These are phyloP conservation scores for Pseudococcus jackbeardsleyi DNA, from an alignment of 2,888 invertebrate species.

Conservation along the genomic window DNA sequence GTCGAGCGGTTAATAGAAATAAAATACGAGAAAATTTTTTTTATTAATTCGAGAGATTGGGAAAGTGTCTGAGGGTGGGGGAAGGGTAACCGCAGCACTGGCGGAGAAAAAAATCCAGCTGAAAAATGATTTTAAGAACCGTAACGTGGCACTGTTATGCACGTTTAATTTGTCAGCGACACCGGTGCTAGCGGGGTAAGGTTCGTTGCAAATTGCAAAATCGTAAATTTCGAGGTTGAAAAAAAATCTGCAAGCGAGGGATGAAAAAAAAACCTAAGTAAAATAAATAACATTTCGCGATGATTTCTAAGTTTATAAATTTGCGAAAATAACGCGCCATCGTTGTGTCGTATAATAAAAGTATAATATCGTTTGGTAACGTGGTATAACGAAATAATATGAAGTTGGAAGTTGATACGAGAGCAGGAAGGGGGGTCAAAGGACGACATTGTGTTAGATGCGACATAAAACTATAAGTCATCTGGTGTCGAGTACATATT, in stretches of 20 bases:
- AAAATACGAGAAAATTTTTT: conserved; percentile 33
- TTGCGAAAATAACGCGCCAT: conserved; percentile 11
- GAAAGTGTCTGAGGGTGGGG: neutral
- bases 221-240: conserved; percentile 21
- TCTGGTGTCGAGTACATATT: conserved; percentile 25
- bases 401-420: neutral
- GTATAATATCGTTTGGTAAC: neutral
- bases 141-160: conserved; percentile 28
- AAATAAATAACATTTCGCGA: conserved; percentile 40
- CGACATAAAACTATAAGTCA: conserved; percentile 40
- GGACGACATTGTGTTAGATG: conserved; percentile 4
- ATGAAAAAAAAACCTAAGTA: neutral
- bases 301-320: conserved; percentile 46
- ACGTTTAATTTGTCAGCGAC: conserved; percentile 2
- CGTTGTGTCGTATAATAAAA: conserved; percentile 26
- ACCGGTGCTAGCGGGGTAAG: neutral
- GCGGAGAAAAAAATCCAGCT: conserved; percentile 3
- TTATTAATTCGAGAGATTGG: conserved; percentile 2
- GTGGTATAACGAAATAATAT: conserved; percentile 14
- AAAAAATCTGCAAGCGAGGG: conserved; percentile 33
- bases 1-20: conserved; percentile 22
- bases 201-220: neutral
- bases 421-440: neutral
- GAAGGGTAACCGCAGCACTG: neutral
- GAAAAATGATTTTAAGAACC: conserved; percentile 50